A percentile compares a stretch with the other conserved stretches of the same genome.
phyloP scores from a whole-genome alignment of 2,797 vertebrate genomes.

The Orestias chungarensis region DNA sequence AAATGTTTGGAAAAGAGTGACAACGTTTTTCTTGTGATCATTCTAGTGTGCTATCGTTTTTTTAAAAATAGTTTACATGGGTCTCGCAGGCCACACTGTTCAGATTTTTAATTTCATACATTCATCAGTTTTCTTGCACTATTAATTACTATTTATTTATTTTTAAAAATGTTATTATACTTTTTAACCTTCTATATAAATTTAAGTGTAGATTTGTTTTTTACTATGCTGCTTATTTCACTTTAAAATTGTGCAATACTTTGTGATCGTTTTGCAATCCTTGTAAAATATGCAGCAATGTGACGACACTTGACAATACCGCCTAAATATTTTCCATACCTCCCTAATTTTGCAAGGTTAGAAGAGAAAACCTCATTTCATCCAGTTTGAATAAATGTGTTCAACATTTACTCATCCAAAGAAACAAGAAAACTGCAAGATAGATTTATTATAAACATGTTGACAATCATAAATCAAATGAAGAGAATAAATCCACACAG shows the following conservation, averaged over 20 bases:
- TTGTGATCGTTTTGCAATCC: not conserved
- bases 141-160: no score
- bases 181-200: no score
- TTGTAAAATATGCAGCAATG: not conserved
- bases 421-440: no score
- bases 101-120: not conserved
- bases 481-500: constrained; percentile 33
- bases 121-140: not conserved
- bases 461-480: constrained; percentile 37
- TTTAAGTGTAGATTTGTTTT: no score
- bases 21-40: not conserved
- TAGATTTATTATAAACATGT: constrained; percentile 19
- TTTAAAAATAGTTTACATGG: no score
- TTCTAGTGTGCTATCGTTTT: not conserved
- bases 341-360: not conserved
- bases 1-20: not conserved
- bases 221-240: no score
- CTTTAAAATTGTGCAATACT: not conserved
- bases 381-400: not conserved
- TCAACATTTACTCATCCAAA: not conserved
- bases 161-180: no score
- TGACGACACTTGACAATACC: not conserved
- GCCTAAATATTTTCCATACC: not conserved
- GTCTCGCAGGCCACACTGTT: not conserved
- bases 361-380: not conserved